Evolutionary conservation across 2,888 invertebrate species (phyloP).

Genomic region (Drosophila helvetica): DNA sequence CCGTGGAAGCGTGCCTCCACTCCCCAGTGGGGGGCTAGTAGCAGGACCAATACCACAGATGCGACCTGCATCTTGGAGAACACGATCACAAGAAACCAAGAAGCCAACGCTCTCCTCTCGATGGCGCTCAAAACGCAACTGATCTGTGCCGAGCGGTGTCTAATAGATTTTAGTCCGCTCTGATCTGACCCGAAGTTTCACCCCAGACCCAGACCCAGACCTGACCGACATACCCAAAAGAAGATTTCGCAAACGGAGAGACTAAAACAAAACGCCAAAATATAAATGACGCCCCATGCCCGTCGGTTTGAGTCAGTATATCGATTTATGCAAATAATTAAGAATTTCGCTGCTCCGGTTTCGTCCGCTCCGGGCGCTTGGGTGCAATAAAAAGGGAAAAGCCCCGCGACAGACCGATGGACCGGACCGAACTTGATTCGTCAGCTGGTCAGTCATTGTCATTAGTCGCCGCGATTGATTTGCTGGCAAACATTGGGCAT

Average conservation of each 20-base stretch:
- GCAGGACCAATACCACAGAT: too few species aligned
- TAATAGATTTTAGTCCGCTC: slow-evolving; percentile 54
- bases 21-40: slow-evolving; percentile 1
- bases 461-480: slow-evolving; percentile 20
- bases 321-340: slow-evolving; percentile 55
- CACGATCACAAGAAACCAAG: background rate
- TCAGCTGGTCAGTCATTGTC: slow-evolving; percentile 25
- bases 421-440: slow-evolving; percentile 18
- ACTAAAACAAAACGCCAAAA: slow-evolving; percentile 42
- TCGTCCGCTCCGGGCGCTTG: slow-evolving; percentile 16
- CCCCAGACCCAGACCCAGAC: slow-evolving; percentile 45
- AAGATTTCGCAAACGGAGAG: slow-evolving; percentile 53
- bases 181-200: slow-evolving; percentile 64
- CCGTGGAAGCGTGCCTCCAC: slow-evolving; percentile 42
- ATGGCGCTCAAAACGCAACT: slow-evolving; percentile 60
- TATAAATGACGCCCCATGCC: slow-evolving; percentile 47
- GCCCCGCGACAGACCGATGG: slow-evolving; percentile 17
- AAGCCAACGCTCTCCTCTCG: slow-evolving; percentile 48
- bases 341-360: slow-evolving; percentile 52
- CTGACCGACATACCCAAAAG: slow-evolving; percentile 47
- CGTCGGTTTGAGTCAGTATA: slow-evolving; percentile 12
- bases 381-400: slow-evolving; percentile 68
- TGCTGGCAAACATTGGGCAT: slow-evolving; percentile 33
- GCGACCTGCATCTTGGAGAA: slow-evolving; percentile 41
- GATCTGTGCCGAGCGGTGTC: slow-evolving; percentile 35